phyloP scores from a whole-genome alignment of 2,888 invertebrate species.

The Monopis laevigella region DNA sequence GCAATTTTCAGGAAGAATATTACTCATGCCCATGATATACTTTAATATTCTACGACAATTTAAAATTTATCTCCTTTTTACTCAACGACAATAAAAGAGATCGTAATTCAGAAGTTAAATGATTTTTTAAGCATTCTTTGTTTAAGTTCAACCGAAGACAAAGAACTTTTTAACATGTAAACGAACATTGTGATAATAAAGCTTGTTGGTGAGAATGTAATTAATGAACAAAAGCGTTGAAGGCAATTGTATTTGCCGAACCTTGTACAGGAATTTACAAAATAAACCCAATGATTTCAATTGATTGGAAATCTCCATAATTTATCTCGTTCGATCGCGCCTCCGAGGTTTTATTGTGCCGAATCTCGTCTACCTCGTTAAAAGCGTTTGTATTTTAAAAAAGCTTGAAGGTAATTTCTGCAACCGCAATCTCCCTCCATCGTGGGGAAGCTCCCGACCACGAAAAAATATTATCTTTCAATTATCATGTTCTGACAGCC shows the following conservation, averaged over 20 bases:
- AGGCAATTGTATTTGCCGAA: too few species aligned
- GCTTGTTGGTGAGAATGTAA: not conserved
- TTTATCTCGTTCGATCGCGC: slow-evolving; percentile 4
- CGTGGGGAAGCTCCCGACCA: slow-evolving; percentile 18
- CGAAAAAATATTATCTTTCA: slow-evolving; percentile 51
- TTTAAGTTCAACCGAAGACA: too few species aligned
- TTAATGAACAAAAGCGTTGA: slow-evolving; percentile 2
- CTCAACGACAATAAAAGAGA: slow-evolving; percentile 8
- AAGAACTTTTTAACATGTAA: too few species aligned
- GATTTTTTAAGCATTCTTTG: slow-evolving; percentile 4
- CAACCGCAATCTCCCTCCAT: slow-evolving; percentile 7
- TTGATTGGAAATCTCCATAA: slow-evolving; percentile 12
- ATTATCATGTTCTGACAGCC: slow-evolving; percentile 31
- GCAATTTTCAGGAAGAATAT: slow-evolving; percentile 53
- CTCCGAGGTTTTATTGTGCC: slow-evolving; percentile 10
- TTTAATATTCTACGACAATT: slow-evolving; percentile 58
- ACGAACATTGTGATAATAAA: too few species aligned
- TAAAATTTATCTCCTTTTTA: slow-evolving; percentile 42
- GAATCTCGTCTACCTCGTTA: slow-evolving; percentile 9
- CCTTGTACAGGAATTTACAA: not conserved
- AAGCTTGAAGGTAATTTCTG: slow-evolving; percentile 10
- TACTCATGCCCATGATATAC: slow-evolving; percentile 42
- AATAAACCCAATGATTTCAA: slow-evolving; percentile 11
- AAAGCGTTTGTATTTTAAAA: slow-evolving; percentile 12
- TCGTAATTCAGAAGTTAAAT: slow-evolving; percentile 6